phyloP scores from a whole-genome alignment of 2,888 invertebrate species.

The Lasioglossum malachurum region DNA sequence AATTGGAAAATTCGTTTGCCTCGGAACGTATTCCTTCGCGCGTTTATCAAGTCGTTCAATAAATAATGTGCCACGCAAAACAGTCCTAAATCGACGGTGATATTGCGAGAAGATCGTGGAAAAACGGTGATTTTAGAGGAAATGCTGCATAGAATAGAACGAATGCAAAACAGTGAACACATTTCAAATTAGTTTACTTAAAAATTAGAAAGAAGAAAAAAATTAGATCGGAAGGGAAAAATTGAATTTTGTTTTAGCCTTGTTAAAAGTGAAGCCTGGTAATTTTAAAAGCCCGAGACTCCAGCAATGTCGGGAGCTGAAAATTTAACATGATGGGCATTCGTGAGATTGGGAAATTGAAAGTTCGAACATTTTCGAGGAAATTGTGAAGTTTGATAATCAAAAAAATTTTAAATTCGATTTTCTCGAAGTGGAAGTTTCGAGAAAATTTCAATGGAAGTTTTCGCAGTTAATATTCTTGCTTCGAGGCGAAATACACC shows the following conservation, averaged over 20 bases:
- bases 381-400: not conserved
- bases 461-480: not conserved
- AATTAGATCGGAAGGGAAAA: not conserved
- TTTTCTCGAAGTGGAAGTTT: not conserved
- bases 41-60: constrained; percentile 43
- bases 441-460: not conserved
- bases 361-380: not conserved
- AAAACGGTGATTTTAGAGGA: not conserved
- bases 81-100: constrained; percentile 15
- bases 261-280: not conserved
- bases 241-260: not conserved
- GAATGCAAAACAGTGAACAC: not conserved
- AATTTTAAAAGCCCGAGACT: not conserved
- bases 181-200: too few relatives aligned
- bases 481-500: not conserved
- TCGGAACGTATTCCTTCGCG: constrained; percentile 3
- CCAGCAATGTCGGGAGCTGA: not conserved
- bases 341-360: not conserved
- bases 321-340: not conserved
- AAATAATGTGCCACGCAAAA: constrained; percentile 24
- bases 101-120: not conserved
- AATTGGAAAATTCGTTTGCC: constrained; percentile 55
- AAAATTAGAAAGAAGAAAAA: not conserved
- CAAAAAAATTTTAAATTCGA: not conserved
- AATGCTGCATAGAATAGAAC: not conserved